phyloP scores from a whole-genome alignment of 2,888 invertebrate species.

The Drosophila anceps region DNA sequence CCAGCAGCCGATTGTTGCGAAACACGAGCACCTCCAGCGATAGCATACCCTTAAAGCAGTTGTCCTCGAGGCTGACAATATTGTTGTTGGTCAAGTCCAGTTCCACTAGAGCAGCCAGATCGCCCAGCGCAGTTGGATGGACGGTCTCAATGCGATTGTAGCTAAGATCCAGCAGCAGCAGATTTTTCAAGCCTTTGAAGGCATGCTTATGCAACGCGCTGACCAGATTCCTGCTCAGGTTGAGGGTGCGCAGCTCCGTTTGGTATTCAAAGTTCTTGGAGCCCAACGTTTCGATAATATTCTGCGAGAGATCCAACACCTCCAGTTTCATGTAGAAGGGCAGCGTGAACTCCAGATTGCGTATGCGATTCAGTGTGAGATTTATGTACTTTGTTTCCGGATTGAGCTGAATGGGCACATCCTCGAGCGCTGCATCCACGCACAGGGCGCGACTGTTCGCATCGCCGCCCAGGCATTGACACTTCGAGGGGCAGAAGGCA shows the following conservation, averaged over 20 bases:
- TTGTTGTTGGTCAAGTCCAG: slow-evolving; percentile 92
- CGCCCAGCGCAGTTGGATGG: slow-evolving; percentile 91
- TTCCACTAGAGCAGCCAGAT: slow-evolving; percentile 90
- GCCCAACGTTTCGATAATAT: slow-evolving; percentile 92
- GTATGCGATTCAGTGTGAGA: slow-evolving; percentile 93
- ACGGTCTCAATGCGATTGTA: slow-evolving; percentile 91
- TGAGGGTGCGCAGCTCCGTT: slow-evolving; percentile 90
- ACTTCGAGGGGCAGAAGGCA: slow-evolving; percentile 91
- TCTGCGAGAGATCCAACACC: slow-evolving; percentile 92
- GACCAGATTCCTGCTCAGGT: slow-evolving; percentile 91
- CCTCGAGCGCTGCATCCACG: slow-evolving; percentile 91
- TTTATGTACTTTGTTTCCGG: slow-evolving; percentile 94
- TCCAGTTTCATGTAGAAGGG: slow-evolving; percentile 92
- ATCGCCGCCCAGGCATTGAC: slow-evolving; percentile 90
- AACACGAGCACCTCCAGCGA: slow-evolving; percentile 91
- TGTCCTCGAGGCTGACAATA: slow-evolving; percentile 90
- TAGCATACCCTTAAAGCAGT: slow-evolving; percentile 89
- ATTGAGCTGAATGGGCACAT: slow-evolving; percentile 95
- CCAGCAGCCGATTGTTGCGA: slow-evolving; percentile 92
- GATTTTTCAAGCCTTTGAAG: slow-evolving; percentile 90
- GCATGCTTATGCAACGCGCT: slow-evolving; percentile 90
- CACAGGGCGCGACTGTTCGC: slow-evolving; percentile 91
- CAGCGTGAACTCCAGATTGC: slow-evolving; percentile 91
- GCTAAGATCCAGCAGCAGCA: slow-evolving; percentile 90
- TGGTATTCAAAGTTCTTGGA: slow-evolving; percentile 93